Base-by-base conservation (phyloP, 1,140 invertebrate species). In the Drosophila athabasca region DNA sequence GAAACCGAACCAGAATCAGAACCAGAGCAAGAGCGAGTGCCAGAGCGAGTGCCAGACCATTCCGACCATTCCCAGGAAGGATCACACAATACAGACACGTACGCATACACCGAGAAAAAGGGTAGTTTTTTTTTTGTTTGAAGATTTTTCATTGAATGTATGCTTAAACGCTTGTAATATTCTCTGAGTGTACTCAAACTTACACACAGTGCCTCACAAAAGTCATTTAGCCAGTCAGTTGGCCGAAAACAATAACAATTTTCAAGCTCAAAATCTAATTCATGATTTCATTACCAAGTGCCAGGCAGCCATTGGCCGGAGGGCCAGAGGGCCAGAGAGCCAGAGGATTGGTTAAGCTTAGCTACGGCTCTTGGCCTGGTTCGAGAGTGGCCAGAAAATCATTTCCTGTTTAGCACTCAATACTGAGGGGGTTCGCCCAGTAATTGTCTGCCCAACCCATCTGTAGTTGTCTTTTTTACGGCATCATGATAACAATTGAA, bases 211-310 rank as follows among this genome's bases (percentile, higher is more conserved):
- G 62, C 70, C 73, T 61, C 76, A 62, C 62, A 75, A 88, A 87
- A 87, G 83, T 87, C 83, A 87, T 87, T 87, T 87, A 87, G 82
- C 82, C 70, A 74, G 55, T 52, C 57, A 50, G 66, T 69, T 80
- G 72, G 51, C 82, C 69, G 78, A 84, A 85, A 85, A 85, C 82
- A 85, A 85, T 85, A 85, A 85, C 82, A 85, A 85, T 85, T 85
- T 81, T 85, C 83, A 77, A 85, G 82, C 82, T 85, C 78, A 85
- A 74, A 84, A 85, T 85, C 82, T 87, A 85, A 85, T 85, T 85
- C 82, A 85, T 85, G 82, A 85, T 85, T 85, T 85, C 82, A 85
- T 85, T 85, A 85, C 82, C 82, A 78, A 68, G 67, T 13, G 24
- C 54, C 24, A 55, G 24, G 24, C 29, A 8, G 35, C 35, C 35